Percentiles rank a stretch among this genome's conserved stretches.
phyloP scores from a whole-genome alignment of 1,140 invertebrate genomes.

The Apis mellifera region DNA sequence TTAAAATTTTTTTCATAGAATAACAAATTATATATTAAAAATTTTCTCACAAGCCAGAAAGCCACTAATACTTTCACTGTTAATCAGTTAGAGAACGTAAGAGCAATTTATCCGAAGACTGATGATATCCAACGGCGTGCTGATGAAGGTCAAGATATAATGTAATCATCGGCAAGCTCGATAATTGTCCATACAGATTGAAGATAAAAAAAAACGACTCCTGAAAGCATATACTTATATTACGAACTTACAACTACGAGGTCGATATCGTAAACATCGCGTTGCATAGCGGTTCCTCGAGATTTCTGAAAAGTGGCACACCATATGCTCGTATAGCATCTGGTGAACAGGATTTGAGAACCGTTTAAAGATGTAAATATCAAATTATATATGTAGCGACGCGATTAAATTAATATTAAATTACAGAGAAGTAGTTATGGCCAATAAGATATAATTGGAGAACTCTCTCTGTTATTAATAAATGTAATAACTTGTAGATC shows the following conservation, averaged over 20 bases:
- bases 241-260: background rate
- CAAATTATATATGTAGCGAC: background rate
- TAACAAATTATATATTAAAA: no score
- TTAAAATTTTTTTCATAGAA: no score
- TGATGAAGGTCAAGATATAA: constrained; percentile 21
- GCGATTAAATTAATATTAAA: background rate
- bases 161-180: background rate
- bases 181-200: constrained; percentile 25
- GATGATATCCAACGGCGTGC: background rate
- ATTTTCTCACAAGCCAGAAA: background rate
- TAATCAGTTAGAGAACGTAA: background rate
- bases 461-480: no score
- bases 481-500: no score
- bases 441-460: background rate
- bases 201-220: background rate
- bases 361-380: constrained; percentile 8
- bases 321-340: constrained; percentile 65
- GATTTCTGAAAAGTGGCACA: constrained; percentile 69
- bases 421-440: background rate
- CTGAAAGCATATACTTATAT: constrained; percentile 12
- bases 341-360: constrained; percentile 54
- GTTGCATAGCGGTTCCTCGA: constrained; percentile 64
- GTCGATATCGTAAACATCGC: constrained; percentile 25
- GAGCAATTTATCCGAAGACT: background rate
- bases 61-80: background rate